Conservation (phyloP, 2,888 invertebrate species). For the Notodonta ziczac region DNA sequence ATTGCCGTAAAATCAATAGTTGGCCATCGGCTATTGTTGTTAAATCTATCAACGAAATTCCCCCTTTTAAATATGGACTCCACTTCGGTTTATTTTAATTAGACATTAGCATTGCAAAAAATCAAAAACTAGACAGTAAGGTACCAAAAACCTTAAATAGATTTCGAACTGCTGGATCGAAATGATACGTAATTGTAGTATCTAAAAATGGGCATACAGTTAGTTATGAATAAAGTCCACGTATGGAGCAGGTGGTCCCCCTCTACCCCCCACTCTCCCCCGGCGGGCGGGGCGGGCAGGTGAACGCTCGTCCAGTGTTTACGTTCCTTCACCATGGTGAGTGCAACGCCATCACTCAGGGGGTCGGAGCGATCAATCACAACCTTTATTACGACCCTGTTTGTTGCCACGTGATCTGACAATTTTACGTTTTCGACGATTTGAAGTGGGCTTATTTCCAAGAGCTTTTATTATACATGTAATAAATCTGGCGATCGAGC, state of each 20-base stretch:
- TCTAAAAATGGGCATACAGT: slow-evolving; percentile 1
- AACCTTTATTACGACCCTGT: slow-evolving; percentile 29
- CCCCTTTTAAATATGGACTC: no score
- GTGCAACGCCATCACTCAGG: slow-evolving; percentile 44
- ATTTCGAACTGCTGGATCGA: no score
- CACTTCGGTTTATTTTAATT: no score
- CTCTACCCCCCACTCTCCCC: neutral
- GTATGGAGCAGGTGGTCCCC: slow-evolving; percentile 25
- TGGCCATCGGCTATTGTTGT: no score
- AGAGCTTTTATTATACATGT: no score
- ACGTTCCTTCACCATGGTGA: slow-evolving; percentile 80
- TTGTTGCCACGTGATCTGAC: slow-evolving; percentile 1
- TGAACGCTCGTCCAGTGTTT: slow-evolving; percentile 54
- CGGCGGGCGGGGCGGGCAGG: slow-evolving; percentile 28
- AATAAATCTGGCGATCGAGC: no score
- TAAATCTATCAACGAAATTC: no score
- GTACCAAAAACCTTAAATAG: no score
- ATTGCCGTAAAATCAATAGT: no score
- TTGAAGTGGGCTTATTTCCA: neutral
- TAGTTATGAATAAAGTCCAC: slow-evolving; percentile 17
- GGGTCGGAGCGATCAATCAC: slow-evolving; percentile 49
- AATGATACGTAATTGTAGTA: no score
- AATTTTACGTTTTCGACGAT: neutral
- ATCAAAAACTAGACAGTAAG: no score
- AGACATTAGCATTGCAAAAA: no score